Base-by-base conservation (phyloP, 2,113 vertebrate genomes). In the Dromaius novaehollandiae region DNA sequence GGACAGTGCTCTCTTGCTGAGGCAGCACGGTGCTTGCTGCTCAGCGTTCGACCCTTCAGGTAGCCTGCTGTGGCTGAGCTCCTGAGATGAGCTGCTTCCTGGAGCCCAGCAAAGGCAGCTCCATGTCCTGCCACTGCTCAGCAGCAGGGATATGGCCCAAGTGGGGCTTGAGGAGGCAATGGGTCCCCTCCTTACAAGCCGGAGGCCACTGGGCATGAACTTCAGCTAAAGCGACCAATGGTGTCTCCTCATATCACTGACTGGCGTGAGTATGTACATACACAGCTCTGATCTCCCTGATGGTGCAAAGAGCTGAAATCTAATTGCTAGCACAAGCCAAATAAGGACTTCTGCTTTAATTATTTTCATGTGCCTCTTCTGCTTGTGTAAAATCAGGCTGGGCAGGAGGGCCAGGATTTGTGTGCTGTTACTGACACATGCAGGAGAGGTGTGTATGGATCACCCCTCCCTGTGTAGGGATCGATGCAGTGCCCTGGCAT, bases 401-500 rank as follows among this genome's bases (percentile, higher is more conserved):
- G 53, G 85, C 66, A 80, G 56, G 78, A 74, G 89, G 74, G 69
- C 80, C 25, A 1, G 4, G 51, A 6, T 25, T 42, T 65, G 46
- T 60, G 46, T 36, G 61, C 36, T 38, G 32, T 25, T 58, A 66
- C 28, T 20, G 26, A 58, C 19, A 14, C 32, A 22, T 9, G 12
- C 8, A 4, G 86, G 21, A 76, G 75, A 56, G 53, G 16, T 30
- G 32, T 56, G 36, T 55, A 5, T 32, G 44, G n/a, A 17, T 32
- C 53, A 40, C 30, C 76, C 34, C 58, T 83, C 36, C 71, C 89
- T 46, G 63, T 50, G 87, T 75, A 91, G 90, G 94, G 93, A 93
- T 22, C 48, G 86, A 63, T 92, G 87, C 28, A 51, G 74, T 92
- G 86, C 88, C 82, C 87, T 90, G 91, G 92, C 94, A 75, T 70